These are phyloP conservation scores for Nasonia oneida DNA, from an alignment of 2,888 invertebrate species.

Conservation along the genomic window DNA sequence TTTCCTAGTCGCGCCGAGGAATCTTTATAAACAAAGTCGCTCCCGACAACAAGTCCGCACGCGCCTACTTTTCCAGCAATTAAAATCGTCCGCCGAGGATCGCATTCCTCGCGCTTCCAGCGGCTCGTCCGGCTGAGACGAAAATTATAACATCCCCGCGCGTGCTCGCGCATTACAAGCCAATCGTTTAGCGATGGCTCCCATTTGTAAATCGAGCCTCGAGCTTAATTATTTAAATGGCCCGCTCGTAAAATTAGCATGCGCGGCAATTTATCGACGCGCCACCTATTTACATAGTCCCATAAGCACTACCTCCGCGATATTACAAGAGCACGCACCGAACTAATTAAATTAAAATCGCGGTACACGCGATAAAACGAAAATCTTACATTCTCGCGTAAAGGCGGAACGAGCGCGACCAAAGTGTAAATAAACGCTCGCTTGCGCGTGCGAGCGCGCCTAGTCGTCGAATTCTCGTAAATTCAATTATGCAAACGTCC, in stretches of 20 bases:
- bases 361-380: conserved; percentile 29
- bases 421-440: conserved; percentile 46
- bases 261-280: background rate
- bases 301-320: background rate
- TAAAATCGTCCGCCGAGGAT: conserved; percentile 46
- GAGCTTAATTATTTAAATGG: background rate
- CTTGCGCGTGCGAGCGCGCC: background rate
- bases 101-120: conserved; percentile 24
- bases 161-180: background rate
- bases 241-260: conserved; percentile 10
- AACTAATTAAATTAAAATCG: conserved; percentile 12
- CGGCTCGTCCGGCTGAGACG: background rate
- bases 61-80: conserved; percentile 32
- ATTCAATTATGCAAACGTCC: conserved; percentile 60
- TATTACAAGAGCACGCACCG: background rate
- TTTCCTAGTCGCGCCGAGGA: background rate
- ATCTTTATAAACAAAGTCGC: background rate
- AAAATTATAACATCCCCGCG: background rate
- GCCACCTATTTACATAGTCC: background rate
- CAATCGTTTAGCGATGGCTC: background rate
- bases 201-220: conserved; percentile 3
- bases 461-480: conserved; percentile 45
- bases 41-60: background rate
- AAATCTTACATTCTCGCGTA: conserved; percentile 34
- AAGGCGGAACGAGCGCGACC: conserved; percentile 25